Evolutionary conservation across 1,140 invertebrate genomes (phyloP), one percentile per base, ranked within the genome.

Genomic region (Drosophila repletoides): DNA sequence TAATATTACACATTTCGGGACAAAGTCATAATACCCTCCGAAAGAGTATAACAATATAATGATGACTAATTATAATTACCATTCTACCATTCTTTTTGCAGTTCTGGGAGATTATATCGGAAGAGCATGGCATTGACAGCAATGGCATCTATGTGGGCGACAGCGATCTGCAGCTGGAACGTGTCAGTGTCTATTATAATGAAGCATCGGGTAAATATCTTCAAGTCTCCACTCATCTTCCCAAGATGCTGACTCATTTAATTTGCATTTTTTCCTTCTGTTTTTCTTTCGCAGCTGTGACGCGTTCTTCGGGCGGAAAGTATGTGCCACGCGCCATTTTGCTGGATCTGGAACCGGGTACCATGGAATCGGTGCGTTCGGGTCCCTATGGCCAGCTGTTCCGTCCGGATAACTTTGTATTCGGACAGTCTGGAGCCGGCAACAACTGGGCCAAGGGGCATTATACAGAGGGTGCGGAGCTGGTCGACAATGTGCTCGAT

Each of bases 71-170:
- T 28, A 5, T 9, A n/a, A 45, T 51, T 36, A 63, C 15, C 3
- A 19, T 5, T 29, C 49, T 46, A 1, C 4, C 5, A 51, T 58
- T 29, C 65, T 88, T 88, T 89, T 92, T 92, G 29, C 91, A 97
- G 96, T 98, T 98, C 92, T 98, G 96, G 97, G 96, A 98, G 92
- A 96, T 97, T 45, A 97, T 97, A 80, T 97, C 96, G 31, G 96
- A 97, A 86, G 96, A 97, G 91, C 96, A 97, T 90, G 96, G 96
- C 66, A 96, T 97, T 88, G 96, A 97, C 91, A 94, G 94, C 71
- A 94, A 93, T 77, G 96, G 96, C 66, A 93, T 94, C 72, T 97
- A 97, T 91, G 93, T 93, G 40, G 95, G 96, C 34, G 95, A 95
- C 81, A 95, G 95, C 67, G 95, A 96, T 83, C 91, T 97, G 45